Percentiles rank a stretch among this genome's conserved stretches.
Conservation (phyloP, 2,888 invertebrate genomes). For the Lydus trimaculatus region DNA sequence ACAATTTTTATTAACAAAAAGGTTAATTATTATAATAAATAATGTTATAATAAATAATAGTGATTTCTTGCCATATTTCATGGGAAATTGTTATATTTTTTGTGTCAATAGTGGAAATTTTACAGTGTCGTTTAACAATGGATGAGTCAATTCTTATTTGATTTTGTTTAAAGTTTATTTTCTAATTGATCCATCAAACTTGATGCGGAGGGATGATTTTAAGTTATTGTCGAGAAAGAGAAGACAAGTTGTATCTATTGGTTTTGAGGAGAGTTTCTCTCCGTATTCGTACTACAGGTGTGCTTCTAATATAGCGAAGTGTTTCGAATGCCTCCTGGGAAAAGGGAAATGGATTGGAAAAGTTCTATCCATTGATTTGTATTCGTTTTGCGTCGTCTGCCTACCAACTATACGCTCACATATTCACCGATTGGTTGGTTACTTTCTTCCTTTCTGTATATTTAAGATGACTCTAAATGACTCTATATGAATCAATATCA, state of each 20-base stretch:
- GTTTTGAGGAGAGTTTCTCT: constrained; percentile 12
- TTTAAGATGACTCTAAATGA: constrained; percentile 20
- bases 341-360: constrained; percentile 60
- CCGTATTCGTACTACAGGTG: constrained; percentile 50
- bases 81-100: constrained; percentile 14
- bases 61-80: too few species aligned
- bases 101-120: constrained; percentile 15
- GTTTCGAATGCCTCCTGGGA: constrained; percentile 47
- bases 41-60: too few species aligned
- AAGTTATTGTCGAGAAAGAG: background rate
- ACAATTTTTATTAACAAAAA: background rate
- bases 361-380: constrained; percentile 62
- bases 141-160: background rate
- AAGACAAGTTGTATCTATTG: background rate
- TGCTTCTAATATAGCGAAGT: constrained; percentile 53
- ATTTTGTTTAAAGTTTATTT: background rate
- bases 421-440: constrained; percentile 51
- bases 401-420: constrained; percentile 48
- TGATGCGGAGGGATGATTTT: background rate
- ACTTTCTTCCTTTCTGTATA: constrained; percentile 12
- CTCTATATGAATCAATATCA: constrained; percentile 6
- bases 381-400: constrained; percentile 54
- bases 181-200: background rate
- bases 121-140: too few species aligned
- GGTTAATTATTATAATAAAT: too few species aligned